Conservation (phyloP, 1,140 invertebrate species). For the Pachypsylla venusta region DNA sequence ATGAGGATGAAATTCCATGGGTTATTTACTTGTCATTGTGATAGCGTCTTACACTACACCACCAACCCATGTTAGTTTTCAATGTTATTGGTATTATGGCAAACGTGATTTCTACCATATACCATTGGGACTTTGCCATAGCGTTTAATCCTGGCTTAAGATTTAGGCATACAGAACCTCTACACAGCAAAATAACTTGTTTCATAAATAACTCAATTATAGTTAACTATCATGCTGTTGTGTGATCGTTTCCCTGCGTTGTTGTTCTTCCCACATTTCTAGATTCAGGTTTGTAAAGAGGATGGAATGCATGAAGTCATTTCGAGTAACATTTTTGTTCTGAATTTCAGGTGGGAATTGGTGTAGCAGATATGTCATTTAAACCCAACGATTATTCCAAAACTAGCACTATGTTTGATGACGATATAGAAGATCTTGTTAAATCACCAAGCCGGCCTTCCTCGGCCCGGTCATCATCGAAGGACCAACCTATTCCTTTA, state of each 20-base stretch:
- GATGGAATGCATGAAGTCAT: too few relatives aligned
- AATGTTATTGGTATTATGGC: too few relatives aligned
- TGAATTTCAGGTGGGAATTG: conserved; percentile 36
- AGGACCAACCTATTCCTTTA: conserved; percentile 19
- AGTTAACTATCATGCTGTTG: not conserved
- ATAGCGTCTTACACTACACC: too few relatives aligned
- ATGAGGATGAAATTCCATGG: too few relatives aligned
- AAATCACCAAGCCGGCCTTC: conserved; percentile 20
- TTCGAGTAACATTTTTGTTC: not conserved
- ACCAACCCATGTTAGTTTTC: too few relatives aligned
- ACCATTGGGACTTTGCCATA: too few relatives aligned
- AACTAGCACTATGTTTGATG: conserved; percentile 25
- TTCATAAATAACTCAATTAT: not conserved
- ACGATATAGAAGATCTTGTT: conserved; percentile 29
- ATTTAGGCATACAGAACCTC: not conserved
- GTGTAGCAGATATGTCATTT: conserved; percentile 48
- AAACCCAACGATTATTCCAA: conserved; percentile 29
- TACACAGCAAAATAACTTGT: not conserved
- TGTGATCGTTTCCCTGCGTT: not conserved
- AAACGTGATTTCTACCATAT: too few relatives aligned
- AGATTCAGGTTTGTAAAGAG: too few relatives aligned
- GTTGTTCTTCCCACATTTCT: not conserved
- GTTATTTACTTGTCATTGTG: too few relatives aligned
- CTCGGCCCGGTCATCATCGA: not conserved
- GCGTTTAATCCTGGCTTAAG: too few relatives aligned